A percentile compares a stretch with the other conserved stretches of the same genome.
These are phyloP conservation scores for Salarias fasciatus DNA, from an alignment of 2,797 vertebrate genomes.

Conservation along the genomic window DNA sequence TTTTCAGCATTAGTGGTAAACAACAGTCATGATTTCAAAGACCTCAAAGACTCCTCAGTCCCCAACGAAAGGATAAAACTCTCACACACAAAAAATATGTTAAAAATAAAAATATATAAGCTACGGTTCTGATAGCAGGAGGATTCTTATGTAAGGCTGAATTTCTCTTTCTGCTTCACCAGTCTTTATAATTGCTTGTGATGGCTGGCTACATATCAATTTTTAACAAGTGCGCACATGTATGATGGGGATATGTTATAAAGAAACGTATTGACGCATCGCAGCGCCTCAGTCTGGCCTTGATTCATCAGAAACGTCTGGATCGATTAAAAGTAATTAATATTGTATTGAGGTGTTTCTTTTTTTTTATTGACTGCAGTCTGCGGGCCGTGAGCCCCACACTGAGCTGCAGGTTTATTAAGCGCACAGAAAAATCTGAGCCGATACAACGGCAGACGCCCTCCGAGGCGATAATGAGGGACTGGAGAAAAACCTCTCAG, in stretches of 20 bases:
- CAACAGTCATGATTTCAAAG: too few species aligned
- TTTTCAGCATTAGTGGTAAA: too few species aligned
- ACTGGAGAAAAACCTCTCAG: neutral
- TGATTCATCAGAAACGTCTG: conserved; percentile 37
- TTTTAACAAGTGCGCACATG: conserved; percentile 17
- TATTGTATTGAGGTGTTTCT: conserved; percentile 36
- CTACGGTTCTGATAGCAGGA: too few species aligned
- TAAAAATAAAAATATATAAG: too few species aligned
- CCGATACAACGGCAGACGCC: neutral
- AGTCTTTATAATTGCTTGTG: conserved; percentile 1
- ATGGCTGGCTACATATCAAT: conserved; percentile 9
- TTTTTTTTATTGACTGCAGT: conserved; percentile 20
- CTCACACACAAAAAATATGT: too few species aligned
- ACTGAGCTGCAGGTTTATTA: neutral
- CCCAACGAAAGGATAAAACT: too few species aligned
- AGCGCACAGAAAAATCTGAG: neutral
- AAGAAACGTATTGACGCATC: conserved; percentile 1
- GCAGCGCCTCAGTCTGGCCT: conserved; percentile 18
- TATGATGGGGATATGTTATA: conserved; percentile 4
- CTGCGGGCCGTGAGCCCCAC: neutral
- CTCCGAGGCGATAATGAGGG: neutral
- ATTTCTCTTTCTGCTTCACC: neutral
- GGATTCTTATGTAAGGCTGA: neutral
- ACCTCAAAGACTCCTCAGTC: too few species aligned
- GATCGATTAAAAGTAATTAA: conserved; percentile 39